Conservation (phyloP, 2,888 invertebrate species). For the Meghimatium bilineatum region DNA sequence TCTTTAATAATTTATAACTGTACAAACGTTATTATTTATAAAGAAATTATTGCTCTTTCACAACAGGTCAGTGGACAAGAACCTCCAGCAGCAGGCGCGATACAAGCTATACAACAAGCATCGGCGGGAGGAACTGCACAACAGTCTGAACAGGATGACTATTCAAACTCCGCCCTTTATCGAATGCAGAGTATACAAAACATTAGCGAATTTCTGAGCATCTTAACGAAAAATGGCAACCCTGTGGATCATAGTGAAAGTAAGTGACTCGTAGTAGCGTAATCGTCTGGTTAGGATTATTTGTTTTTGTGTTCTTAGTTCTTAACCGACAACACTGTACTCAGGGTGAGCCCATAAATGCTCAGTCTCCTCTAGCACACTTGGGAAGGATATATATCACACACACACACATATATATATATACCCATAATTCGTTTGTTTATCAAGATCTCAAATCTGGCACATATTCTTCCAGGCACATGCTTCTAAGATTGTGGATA, state of each 20-base stretch:
- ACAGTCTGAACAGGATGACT: not conserved
- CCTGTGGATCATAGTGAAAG: not conserved
- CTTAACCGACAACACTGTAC: no score
- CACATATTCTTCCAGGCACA: no score
- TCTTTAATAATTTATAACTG: no score
- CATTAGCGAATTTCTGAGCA: not conserved
- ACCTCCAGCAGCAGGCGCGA: not conserved
- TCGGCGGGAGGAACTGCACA: not conserved
- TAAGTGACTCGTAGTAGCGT: conserved; percentile 11
- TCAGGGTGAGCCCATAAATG: no score
- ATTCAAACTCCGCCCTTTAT: not conserved
- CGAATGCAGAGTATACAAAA: not conserved
- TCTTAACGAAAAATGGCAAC: not conserved
- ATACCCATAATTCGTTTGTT: no score
- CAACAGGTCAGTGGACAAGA: conserved; percentile 5
- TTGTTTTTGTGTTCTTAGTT: no score
- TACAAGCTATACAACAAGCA: not conserved
- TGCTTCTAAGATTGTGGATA: no score
- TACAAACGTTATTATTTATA: not conserved
- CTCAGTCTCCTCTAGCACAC: no score
- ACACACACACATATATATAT: no score
- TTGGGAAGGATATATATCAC: no score
- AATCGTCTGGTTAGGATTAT: no score
- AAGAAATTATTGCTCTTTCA: not conserved
- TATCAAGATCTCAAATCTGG: no score